Percentiles rank a stretch among this genome's conserved stretches.
phyloP scores from a whole-genome alignment of 2,888 invertebrate genomes.

The Agapostemon virescens region DNA sequence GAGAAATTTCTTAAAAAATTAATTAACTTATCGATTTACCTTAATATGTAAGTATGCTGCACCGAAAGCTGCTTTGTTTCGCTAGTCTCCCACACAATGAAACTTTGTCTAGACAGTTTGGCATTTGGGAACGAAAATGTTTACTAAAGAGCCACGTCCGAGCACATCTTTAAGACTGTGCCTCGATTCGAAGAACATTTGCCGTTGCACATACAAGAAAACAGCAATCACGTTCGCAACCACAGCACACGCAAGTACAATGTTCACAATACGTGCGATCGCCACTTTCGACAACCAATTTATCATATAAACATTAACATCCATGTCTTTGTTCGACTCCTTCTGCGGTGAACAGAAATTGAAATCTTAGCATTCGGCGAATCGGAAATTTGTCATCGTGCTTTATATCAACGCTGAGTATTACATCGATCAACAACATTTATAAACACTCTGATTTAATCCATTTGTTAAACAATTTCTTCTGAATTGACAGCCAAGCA shows the following conservation, averaged over 20 bases:
- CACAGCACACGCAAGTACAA: conserved; percentile 34
- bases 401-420: conserved; percentile 42
- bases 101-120: neutral
- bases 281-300: neutral
- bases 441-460: conserved; percentile 30
- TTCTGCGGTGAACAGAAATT: neutral
- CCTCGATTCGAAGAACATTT: conserved; percentile 24
- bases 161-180: neutral
- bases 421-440: conserved; percentile 50
- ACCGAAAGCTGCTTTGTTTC: neutral
- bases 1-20: neutral
- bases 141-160: neutral
- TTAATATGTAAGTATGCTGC: neutral
- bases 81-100: neutral
- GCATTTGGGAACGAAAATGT: neutral
- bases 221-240: conserved; percentile 23
- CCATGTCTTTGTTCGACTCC: neutral
- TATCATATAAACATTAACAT: conserved; percentile 11
- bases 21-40: neutral
- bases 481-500: conserved; percentile 19
- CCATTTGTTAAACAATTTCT: conserved; percentile 25
- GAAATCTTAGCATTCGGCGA: conserved; percentile 24
- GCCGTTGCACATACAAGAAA: conserved; percentile 12
- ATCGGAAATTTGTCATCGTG: conserved; percentile 24
- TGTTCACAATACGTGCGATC: conserved; percentile 20